phyloP scores from a whole-genome alignment of 2,113 vertebrate species.

The Mormoops blainvillei region DNA sequence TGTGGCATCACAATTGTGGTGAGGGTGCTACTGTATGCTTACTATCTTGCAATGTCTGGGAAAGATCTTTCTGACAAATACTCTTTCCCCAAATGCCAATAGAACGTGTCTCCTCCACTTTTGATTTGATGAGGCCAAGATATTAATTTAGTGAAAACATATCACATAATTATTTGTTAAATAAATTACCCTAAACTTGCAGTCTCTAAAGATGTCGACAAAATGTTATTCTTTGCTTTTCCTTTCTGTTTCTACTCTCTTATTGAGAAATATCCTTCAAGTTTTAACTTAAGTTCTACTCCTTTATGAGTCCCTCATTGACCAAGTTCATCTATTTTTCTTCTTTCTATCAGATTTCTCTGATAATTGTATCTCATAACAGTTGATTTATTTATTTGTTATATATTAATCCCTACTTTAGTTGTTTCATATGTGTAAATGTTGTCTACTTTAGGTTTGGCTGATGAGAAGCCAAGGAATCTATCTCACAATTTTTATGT shows the following conservation, averaged over 20 bases:
- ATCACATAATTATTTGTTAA: not conserved
- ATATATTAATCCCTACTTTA: not conserved
- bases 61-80: not conserved
- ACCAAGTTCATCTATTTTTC: not conserved
- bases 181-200: not conserved
- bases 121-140: not conserved
- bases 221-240: not conserved
- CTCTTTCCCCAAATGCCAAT: not conserved
- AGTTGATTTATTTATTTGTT: not conserved
- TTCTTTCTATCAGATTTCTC: not conserved
- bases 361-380: not conserved
- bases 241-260: not conserved
- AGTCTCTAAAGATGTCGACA: not conserved
- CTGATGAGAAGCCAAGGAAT: not conserved
- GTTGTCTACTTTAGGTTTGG: not conserved
- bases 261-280: not conserved
- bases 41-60: not conserved
- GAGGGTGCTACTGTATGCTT: not conserved
- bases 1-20: not conserved
- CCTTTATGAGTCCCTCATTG: not conserved
- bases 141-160: not conserved
- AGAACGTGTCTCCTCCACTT: not conserved
- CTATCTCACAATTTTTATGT: not conserved
- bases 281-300: not conserved
- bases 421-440: not conserved